Evolutionary conservation across 2,113 vertebrate genomes (phyloP), one percentile per base, ranked within the genome.

Genomic region (Heteronetta atricapilla): DNA sequence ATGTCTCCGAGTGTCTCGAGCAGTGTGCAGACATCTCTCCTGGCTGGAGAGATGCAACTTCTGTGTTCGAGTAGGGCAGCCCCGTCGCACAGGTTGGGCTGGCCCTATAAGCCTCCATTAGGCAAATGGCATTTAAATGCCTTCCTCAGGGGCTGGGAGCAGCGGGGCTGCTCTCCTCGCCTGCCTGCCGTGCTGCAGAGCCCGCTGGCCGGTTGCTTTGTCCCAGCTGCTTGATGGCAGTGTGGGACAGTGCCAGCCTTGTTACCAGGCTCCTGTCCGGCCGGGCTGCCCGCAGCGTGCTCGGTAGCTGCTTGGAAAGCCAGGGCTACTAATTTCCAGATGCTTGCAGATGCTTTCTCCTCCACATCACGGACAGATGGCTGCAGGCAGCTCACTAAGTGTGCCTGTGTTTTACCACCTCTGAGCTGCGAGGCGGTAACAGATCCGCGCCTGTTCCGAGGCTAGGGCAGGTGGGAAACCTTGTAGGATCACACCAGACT

Each of bases 281-380:
- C 46, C 20, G 46, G 46, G 6, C 36, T 36, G 23, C 34, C 36
- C 8, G 69, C 50, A 5, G 58, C 21, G 11, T 10, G 22, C 7
- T 46, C 33, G 14, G 66, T 16, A 25, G 56, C 59, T 78, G 85
- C 44, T 34, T 0, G 0, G 36, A 50, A 63, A 46, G 36, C 56
- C 52, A 8, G 6, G 1, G 12, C 55, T 88, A 31, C 60, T 82
- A 0, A 0, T 63, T 93, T 92, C 83, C 94, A 94, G 88, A 56
- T 94, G 88, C 40, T 83, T 88, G 14, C 82, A 94, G 90, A 75
- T 91, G 85, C 48, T 81, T 63, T 87, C 31, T 77, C 74, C 62
- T 90, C 8, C 3, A 59, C 92, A 52, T 64, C 76, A 38, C 3
- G 74, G 88, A 77, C 90, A 93, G 92, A 96, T 92, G 92, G 86